Evolutionary conservation across 2,113 vertebrate species (phyloP).

Genomic region (Chaetodon trifascialis): DNA sequence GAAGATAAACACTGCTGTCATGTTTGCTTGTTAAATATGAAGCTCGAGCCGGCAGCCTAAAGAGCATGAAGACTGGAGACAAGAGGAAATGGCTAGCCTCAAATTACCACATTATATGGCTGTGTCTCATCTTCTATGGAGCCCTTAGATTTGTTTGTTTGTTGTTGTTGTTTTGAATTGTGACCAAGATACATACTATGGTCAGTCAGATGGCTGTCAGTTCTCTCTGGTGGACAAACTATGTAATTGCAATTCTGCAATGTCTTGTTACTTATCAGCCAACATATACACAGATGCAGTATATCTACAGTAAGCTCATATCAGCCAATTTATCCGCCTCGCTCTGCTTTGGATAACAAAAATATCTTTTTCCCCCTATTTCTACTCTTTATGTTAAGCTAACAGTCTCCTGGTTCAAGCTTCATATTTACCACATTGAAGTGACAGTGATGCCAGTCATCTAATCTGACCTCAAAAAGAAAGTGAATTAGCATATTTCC

Average conservation of each 20-base stretch:
- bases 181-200: too few species aligned
- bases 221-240: not conserved
- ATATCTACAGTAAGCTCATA: not conserved
- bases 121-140: too few species aligned
- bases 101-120: too few species aligned
- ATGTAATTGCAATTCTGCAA: not conserved
- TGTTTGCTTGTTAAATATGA: conserved; percentile 22
- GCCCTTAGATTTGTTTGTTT: too few species aligned
- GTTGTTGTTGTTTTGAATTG: too few species aligned
- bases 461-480: not conserved
- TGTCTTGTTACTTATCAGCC: not conserved
- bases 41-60: not conserved
- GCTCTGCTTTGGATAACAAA: not conserved
- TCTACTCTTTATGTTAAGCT: not conserved
- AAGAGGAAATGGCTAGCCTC: not conserved
- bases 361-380: not conserved
- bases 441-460: conserved; percentile 3
- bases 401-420: conserved; percentile 16
- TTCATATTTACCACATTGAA: conserved; percentile 13
- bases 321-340: not conserved
- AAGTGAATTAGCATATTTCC: conserved; percentile 2
- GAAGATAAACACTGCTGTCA: not conserved
- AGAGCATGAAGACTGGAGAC: not conserved
- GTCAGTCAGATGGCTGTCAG: too few species aligned
- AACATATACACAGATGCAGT: not conserved